Conservation (phyloP, 2,113 vertebrate species). For the Laticauda laticaudata region DNA sequence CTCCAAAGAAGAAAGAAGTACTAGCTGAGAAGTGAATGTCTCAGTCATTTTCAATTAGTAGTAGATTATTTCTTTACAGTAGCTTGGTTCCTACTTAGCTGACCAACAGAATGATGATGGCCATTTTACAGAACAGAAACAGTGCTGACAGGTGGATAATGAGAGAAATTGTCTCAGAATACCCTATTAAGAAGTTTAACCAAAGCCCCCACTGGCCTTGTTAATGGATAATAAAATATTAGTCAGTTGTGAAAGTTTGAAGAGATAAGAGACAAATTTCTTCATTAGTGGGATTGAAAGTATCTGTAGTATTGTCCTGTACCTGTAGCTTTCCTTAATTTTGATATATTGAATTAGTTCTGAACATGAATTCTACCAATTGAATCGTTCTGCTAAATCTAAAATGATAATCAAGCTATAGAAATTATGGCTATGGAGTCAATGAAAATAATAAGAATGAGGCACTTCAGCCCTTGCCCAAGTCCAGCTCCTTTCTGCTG, state of each 20-base stretch:
- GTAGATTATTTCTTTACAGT: slow-evolving; percentile 76
- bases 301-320: slow-evolving; percentile 69
- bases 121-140: slow-evolving; percentile 72
- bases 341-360: slow-evolving; percentile 73
- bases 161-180: slow-evolving; percentile 78
- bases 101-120: slow-evolving; percentile 77
- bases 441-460: background rate
- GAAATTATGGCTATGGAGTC: background rate
- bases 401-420: slow-evolving; percentile 74
- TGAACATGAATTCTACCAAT: slow-evolving; percentile 70
- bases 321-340: slow-evolving; percentile 73
- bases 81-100: slow-evolving; percentile 76
- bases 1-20: slow-evolving; percentile 67
- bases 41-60: slow-evolving; percentile 79
- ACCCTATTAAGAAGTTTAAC: slow-evolving; percentile 79
- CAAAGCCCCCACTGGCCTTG: slow-evolving; percentile 70
- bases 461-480: background rate
- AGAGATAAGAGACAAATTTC: slow-evolving; percentile 75
- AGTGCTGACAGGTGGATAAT: slow-evolving; percentile 78
- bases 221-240: slow-evolving; percentile 78
- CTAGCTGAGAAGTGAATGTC: slow-evolving; percentile 70
- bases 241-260: slow-evolving; percentile 71
- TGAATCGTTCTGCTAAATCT: slow-evolving; percentile 73
- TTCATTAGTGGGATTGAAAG: slow-evolving; percentile 81
- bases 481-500: background rate